Percentiles rank a stretch among this genome's conserved stretches.
phyloP scores from a whole-genome alignment of 2,888 invertebrate genomes.

The Crematogaster levior region DNA sequence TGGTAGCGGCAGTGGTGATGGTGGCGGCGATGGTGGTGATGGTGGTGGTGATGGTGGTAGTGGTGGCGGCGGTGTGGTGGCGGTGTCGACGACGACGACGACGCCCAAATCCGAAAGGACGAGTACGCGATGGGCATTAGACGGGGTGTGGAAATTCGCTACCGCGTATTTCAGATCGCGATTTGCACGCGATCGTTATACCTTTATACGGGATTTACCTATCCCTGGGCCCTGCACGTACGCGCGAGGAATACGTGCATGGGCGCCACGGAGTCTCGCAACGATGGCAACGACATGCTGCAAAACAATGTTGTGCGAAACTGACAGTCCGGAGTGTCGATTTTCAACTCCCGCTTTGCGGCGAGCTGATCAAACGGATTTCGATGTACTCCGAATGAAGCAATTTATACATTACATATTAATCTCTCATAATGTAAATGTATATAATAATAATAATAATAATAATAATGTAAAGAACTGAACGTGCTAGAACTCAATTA shows the following conservation, averaged over 20 bases:
- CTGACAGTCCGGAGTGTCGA: conserved; percentile 5
- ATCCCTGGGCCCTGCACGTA: background rate
- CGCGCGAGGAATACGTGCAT: background rate
- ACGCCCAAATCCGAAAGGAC: conserved; percentile 69
- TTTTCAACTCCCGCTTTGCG: background rate
- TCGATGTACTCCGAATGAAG: background rate
- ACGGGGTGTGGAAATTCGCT: conserved; percentile 48
- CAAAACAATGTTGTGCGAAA: conserved; percentile 29
- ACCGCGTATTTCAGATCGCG: conserved; percentile 45
- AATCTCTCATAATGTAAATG: background rate
- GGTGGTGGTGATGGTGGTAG: background rate
- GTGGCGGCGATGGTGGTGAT: conserved; percentile 49
- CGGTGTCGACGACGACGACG: conserved; percentile 51
- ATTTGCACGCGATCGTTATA: conserved; percentile 57
- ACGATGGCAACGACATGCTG: conserved; percentile 48
- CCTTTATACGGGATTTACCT: conserved; percentile 15
- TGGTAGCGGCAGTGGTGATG: background rate
- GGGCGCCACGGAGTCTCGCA: conserved; percentile 43
- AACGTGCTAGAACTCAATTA: background rate
- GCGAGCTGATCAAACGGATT: background rate
- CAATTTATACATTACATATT: too few species aligned
- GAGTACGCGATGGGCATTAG: conserved; percentile 21
- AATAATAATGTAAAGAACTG: too few species aligned
- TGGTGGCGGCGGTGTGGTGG: conserved; percentile 74
- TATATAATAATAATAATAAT: too few species aligned